Base-by-base conservation (phyloP, 2,888 invertebrate species). In the Melipona beecheii region DNA sequence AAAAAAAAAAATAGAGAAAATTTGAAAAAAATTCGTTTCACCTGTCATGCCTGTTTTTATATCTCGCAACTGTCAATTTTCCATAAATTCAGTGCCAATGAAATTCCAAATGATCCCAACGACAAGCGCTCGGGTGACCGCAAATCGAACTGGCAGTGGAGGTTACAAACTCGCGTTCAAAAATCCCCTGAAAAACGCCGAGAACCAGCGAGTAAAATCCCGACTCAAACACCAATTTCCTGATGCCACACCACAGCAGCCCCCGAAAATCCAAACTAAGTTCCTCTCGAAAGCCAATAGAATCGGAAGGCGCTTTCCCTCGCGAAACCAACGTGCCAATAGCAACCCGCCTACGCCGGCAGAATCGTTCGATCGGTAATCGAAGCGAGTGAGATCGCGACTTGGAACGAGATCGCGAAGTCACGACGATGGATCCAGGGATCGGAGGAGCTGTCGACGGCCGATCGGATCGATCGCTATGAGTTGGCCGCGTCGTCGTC, bases 381-480 rank as follows among this genome's bases (percentile, higher is more conserved):
- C 43, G 43, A 9, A 43, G 43, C 43, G 36, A 36, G 36, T 36
- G 5, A 27, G 27, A 27, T 24, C 24, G 24, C 36, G 36, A 36
- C 36, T 36, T 36, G 6, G 36, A 36, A 5, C 6, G 36, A 36
- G 36, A 36, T 36, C 13, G 13, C 13, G n/a, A 56, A 58, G 43
- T 56, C 27, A 52, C 19, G 27, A 27, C 50, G 27, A 1, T 5
- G 24, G 21, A 58, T 49, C 43, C 58, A 43, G 19, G 43, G 4
- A 43, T 43, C 24, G 13, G n/a, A 19, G 19, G 58, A 24, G 21
- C 3, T 6, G 13, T 19, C 11, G 3, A 13, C 17, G 17, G 0
- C 2, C 15, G 21, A 54, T 31, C 21, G 11, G 19, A 60, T 36
- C 60, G 69, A 60, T 58, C 69, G 75, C 69, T 75, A 74, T 49